Base-by-base conservation (phyloP, 2,797 vertebrate genomes). In the Smutsia gigantea region DNA sequence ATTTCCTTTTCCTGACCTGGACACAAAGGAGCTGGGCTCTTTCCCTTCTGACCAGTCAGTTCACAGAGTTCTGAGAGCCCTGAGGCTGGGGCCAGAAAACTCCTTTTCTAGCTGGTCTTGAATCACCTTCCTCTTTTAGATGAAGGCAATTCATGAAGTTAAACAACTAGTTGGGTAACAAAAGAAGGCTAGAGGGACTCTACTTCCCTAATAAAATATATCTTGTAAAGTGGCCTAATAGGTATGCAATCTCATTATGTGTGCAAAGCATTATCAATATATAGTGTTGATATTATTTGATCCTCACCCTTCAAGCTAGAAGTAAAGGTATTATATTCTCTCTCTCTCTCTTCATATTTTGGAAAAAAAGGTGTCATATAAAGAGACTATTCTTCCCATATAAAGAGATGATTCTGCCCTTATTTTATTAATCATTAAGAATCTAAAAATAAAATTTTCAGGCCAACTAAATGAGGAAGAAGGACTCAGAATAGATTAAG, bases 371-470 rank as follows among this genome's bases (percentile, higher is more conserved):
- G 51, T 86, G 64, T 61, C 68, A 92, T 49, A 77, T 69, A 51
- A 59, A 96, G 66, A 94, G 39, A 39, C 39, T 39, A 39, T 39
- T 75, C n/a, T 55, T 37, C 34, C 51, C 95, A 92, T 49, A 77
- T 69, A 51, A 59, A 96, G 66, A 94, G 39, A 39, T 5, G 7
- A 39, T 39, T 75, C n/a, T 55, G 42, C 34, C 51, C 95, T 95
- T 94, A 82, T 95, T 95, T 92, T 92, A 79, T 96, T 97, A 88
- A 94, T 88, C 53, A 63, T 55, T 78, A 77, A 64, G 61, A 86
- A 61, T 87, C 72, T 90, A 90, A 92, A 96, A 83, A 82, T 77
- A 88, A 90, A 95, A 75, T 81, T 53, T 78, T 66, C 31, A 77
- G 13, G 11, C 34, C 71, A 92, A 95, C n/a, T 51, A 69, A 74